Base-by-base conservation (phyloP, 2,113 vertebrate genomes). In the Phainopepla nitens region DNA sequence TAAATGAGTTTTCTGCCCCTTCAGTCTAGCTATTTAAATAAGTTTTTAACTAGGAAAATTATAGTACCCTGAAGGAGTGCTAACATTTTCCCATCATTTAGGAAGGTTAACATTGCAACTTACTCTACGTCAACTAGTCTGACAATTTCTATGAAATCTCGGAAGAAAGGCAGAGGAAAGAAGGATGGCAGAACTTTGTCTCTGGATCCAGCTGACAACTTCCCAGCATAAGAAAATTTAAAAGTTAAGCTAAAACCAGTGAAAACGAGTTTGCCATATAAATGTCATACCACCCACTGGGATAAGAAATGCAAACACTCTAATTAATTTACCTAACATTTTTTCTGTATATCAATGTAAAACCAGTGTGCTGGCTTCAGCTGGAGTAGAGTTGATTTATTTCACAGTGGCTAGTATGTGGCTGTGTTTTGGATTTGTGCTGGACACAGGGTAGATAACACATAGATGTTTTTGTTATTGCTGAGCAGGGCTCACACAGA, bases 181-280 rank as follows among this genome's bases (percentile, higher is more conserved):
- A 68, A 35, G 3, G 6, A n/a, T 62, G 15, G n/a, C 23, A 71
- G 56, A 82, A 71, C 69, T 3, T 28, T 68, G 9, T 42, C 56
- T 57, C 8, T 29, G 16, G 11, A 71, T 54, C 58, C 7, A 50
- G 0, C 8, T 24, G 28, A 44, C 3, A 5, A 13, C 4, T 71
- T 70, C 27, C 31, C 0, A 0, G 4, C 3, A 9, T 36, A 50
- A 78, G 36, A 60, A 6, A 16, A 18, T 41, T 28, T n/a, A 73
- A 39, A 77, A 65, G 33, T 57, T n/a, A 57, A 33, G 12, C 19
- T 19, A 56, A 11, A 84, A 81, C 21, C 5, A 60, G 0, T 47
- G 19, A 60, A 78, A 76, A 42, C 2, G 64, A 28, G 5, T 53
- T 65, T 82, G 6, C 15, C 11, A 5, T 44, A 39, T 7, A 60